Evolutionary conservation across 2,888 invertebrate species (phyloP), one percentile per base, ranked within the genome.

Genomic region (Acrocyrtus sp.): DNA sequence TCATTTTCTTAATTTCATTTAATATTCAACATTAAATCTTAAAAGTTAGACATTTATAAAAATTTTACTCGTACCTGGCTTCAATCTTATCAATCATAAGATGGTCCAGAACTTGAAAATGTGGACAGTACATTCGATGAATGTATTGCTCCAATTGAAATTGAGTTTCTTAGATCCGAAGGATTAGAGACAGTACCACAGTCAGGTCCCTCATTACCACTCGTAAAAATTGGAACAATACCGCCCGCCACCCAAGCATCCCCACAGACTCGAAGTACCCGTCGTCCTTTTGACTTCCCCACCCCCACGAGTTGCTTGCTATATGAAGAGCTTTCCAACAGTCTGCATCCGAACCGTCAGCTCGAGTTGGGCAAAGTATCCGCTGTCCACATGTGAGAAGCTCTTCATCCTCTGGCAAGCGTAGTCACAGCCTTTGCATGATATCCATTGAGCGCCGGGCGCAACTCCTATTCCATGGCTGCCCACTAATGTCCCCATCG

Each of bases 171-270:
- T 3, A 6, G 3, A 19, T 72, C 72, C 41, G 57, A 63, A 21
- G 72, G 72, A 22, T 41, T 24, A 22, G 39, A 27, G 1, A 58
- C 39, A 27, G 72, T 65, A 12, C 72, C 53, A 53, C 66, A 72
- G 15, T 17, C n/a, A 10, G 72, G 58, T 24, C 72, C 72, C 22
- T 56, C 50, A 43, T 72, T 72, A 43, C 72, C 72, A 3, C 15
- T 5, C 12, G 41, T 17, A 56, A 78, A 78, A 12, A 76, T 17
- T 15, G 75, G 68, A n/a, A 75, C 50, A 21, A 77, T 77, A 5
- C 70, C 73, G 1, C 58, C 65, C 4, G 68, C 24, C 0, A n/a
- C 22, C 73, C 73, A 77, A 3, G 58, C 60, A 3, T 48, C 19
- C 1, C 47, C 1, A 72, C 48, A 1, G 41, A 48, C 3, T 72